Base-by-base conservation (phyloP, 2,888 invertebrate genomes). In the Microctonus aethiopoides region DNA sequence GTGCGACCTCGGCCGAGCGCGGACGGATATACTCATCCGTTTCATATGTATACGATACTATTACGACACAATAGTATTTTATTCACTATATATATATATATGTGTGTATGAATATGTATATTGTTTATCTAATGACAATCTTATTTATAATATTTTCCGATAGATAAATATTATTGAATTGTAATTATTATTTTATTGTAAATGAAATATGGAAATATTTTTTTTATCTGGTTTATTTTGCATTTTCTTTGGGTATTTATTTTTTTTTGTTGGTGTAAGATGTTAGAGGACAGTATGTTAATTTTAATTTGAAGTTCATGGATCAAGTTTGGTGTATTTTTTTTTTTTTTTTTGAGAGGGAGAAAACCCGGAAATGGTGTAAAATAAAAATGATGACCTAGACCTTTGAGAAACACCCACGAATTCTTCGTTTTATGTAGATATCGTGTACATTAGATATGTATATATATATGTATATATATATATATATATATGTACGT, bases 41-140 rank as follows among this genome's bases (percentile, higher is more conserved):
- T 66, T 70, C 13, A 29, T 20, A n/a, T n/a, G n/a, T n/a, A n/a
- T n/a, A n/a, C n/a, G n/a, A 32, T 13, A 56, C 46, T 66, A 54
- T 70, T 70, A 70, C 70, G 57, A 66, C 62, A 70, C 57, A 54
- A 70, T 65, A 56, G n/a, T 26, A 54, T 26, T n/a, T 26, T 54
- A 54, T 54, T 54, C 22, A 54, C 54, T 24, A n/a, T n/a, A n/a
- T n/a, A n/a, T n/a, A n/a, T n/a, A n/a, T n/a, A n/a, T n/a, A n/a
- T n/a, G 7, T 32, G 7, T 32, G 26, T 59, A 22, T 59, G 20
- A 59, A 34, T 32, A 9, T 46, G 20, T 29, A 41, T 20, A 46
- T 16, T 51, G 39, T 36, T 36, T 22, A 56, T 54, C 57, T 57
- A 32, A 24, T 24, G 36, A 56, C n/a, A 36, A 32, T 7, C 56